phyloP scores from a whole-genome alignment of 2,113 vertebrate genomes.

The Esox niger region DNA sequence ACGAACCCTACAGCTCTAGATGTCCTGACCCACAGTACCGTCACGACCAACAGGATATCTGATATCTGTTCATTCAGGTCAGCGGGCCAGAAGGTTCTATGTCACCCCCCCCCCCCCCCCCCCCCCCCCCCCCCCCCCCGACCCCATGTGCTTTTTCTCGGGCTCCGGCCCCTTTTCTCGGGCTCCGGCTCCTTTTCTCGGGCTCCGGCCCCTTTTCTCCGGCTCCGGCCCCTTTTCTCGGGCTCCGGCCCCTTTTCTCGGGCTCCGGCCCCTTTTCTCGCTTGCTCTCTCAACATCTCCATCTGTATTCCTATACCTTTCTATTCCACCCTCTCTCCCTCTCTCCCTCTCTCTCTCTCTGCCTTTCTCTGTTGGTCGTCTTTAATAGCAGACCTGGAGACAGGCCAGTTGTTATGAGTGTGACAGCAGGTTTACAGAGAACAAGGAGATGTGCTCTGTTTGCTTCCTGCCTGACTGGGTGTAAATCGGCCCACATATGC shows the following conservation, averaged over 20 bases:
- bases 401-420: conserved; percentile 19
- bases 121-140: too few species aligned
- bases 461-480: conserved; percentile 11
- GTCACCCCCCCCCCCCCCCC: too few species aligned
- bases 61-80: conserved; percentile 41
- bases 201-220: not conserved
- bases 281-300: not conserved
- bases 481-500: not conserved
- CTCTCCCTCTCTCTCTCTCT: not conserved
- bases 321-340: not conserved
- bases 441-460: not conserved
- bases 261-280: too few species aligned
- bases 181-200: too few species aligned
- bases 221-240: not conserved
- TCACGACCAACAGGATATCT: conserved; percentile 32
- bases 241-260: not conserved
- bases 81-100: conserved; percentile 38
- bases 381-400: conserved; percentile 35
- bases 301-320: not conserved
- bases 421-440: conserved; percentile 16
- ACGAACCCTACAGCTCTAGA: conserved; percentile 39
- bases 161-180: too few species aligned
- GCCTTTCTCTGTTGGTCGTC: conserved; percentile 9
- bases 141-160: not conserved
- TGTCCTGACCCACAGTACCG: conserved; percentile 48